Evolutionary conservation across 2,113 vertebrate genomes (phyloP).

Genomic region (Leucopsar rothschildi): DNA sequence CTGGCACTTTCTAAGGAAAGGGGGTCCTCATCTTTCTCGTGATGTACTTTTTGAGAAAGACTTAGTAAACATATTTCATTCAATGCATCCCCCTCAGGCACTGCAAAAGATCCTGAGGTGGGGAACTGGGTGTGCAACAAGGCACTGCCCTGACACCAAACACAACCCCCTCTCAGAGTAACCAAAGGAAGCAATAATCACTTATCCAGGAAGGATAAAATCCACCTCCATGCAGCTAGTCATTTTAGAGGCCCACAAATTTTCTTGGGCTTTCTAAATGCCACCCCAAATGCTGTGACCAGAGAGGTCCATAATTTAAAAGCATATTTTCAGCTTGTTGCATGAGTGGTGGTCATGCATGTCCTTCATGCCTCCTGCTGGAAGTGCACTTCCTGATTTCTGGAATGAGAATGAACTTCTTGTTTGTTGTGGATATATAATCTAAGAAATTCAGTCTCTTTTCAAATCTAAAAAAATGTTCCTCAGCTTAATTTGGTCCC

Average conservation of each 20-base stretch:
- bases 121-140: background rate
- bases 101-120: background rate
- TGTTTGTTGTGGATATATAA: background rate
- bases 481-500: background rate
- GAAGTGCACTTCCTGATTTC: background rate
- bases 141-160: rapidly evolving
- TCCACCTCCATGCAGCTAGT: background rate
- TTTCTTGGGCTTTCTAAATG: background rate
- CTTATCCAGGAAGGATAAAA: background rate
- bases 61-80: background rate
- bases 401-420: background rate
- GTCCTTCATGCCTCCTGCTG: background rate
- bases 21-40: background rate
- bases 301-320: background rate
- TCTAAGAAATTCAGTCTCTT: background rate
- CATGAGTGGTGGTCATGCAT: rapidly evolving
- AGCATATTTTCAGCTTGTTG: background rate
- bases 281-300: rapidly evolving
- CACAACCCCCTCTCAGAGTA: background rate
- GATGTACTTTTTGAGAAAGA: background rate
- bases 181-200: background rate
- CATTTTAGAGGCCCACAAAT: background rate
- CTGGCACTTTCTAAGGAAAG: background rate
- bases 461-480: background rate
- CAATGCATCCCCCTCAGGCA: background rate